These are phyloP conservation scores for Hydrotaea diabolus DNA, from an alignment of 2,888 invertebrate genomes.

Conservation along the genomic window DNA sequence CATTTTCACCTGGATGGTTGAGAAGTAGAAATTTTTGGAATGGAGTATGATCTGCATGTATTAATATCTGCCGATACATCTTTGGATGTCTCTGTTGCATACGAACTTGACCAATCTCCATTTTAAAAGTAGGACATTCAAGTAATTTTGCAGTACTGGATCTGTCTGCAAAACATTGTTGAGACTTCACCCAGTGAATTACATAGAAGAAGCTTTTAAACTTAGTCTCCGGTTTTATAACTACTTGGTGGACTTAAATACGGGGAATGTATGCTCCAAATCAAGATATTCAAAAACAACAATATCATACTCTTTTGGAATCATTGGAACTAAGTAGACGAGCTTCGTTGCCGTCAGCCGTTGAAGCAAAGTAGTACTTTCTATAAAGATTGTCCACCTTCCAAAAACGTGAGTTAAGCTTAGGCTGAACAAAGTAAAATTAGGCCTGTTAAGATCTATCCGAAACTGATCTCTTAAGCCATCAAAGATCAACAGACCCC, in stretches of 20 bases:
- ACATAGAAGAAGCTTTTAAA: too few relatives aligned
- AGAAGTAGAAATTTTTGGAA: too few relatives aligned
- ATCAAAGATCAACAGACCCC: not conserved
- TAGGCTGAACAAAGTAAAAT: not conserved
- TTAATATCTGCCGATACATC: slow-evolving; percentile 47
- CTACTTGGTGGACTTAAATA: slow-evolving; percentile 32
- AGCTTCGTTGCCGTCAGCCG: too few relatives aligned
- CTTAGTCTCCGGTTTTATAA: not conserved
- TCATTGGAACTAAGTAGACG: not conserved
- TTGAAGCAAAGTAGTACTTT: not conserved
- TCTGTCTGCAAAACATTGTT: slow-evolving; percentile 51
- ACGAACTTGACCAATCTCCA: slow-evolving; percentile 44
- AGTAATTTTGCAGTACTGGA: slow-evolving; percentile 51
- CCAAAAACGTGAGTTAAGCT: not conserved
- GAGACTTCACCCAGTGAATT: slow-evolving; percentile 54
- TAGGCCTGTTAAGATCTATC: slow-evolving; percentile 48
- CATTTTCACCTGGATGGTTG: too few relatives aligned
- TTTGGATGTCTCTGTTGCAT: slow-evolving; percentile 55
- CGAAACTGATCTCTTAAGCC: slow-evolving; percentile 32
- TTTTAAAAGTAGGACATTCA: slow-evolving; percentile 46
- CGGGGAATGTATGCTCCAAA: too few relatives aligned
- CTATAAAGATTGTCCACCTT: slow-evolving; percentile 12
- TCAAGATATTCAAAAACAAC: not conserved
- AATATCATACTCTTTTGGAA: too few relatives aligned
- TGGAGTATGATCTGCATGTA: slow-evolving; percentile 11